phyloP scores from a whole-genome alignment of 2,797 vertebrate genomes.

The Notolabrus celidotus region DNA sequence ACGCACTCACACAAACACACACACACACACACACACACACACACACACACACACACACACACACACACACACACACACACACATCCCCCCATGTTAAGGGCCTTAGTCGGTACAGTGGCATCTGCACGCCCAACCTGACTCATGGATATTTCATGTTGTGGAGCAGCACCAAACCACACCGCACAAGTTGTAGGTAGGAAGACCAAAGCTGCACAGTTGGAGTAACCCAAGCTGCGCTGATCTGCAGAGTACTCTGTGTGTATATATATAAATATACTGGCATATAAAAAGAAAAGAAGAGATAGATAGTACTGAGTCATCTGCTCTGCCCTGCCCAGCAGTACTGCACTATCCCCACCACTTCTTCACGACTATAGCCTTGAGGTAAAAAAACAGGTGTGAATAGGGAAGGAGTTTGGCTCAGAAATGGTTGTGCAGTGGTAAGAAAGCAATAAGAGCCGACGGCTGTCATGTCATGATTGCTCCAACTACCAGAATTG shows the following conservation, averaged over 20 bases:
- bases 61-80: slow-evolving; percentile 26
- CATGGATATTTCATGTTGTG: slow-evolving; percentile 81
- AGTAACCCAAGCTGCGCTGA: slow-evolving; percentile 56
- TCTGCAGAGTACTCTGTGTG: slow-evolving; percentile 23
- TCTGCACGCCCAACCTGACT: slow-evolving; percentile 74
- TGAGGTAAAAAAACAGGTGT: slow-evolving; percentile 21
- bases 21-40: slow-evolving; percentile 11
- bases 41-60: slow-evolving; percentile 28
- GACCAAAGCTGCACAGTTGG: slow-evolving; percentile 61
- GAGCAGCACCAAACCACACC: slow-evolving; percentile 45
- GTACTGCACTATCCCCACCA: slow-evolving; percentile 18
- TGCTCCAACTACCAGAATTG: slow-evolving; percentile 23
- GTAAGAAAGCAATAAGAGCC: slow-evolving; percentile 45
- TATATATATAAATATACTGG: not conserved
- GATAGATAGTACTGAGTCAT: slow-evolving; percentile 43
- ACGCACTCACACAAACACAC: slow-evolving; percentile 29
- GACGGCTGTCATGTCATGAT: slow-evolving; percentile 28
- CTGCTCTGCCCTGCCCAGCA: slow-evolving; percentile 36
- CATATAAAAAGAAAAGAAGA: not conserved
- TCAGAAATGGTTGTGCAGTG: slow-evolving; percentile 30
- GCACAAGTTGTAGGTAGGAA: slow-evolving; percentile 57
- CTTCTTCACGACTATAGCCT: slow-evolving; percentile 41
- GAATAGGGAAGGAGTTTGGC: slow-evolving; percentile 29
- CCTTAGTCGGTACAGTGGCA: slow-evolving; percentile 73
- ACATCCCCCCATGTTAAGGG: slow-evolving; percentile 54